Percentiles rank a stretch among this genome's conserved stretches.
Evolutionary conservation across 2,113 vertebrate genomes (phyloP).

Genomic region (Gallinago jamesoni): DNA sequence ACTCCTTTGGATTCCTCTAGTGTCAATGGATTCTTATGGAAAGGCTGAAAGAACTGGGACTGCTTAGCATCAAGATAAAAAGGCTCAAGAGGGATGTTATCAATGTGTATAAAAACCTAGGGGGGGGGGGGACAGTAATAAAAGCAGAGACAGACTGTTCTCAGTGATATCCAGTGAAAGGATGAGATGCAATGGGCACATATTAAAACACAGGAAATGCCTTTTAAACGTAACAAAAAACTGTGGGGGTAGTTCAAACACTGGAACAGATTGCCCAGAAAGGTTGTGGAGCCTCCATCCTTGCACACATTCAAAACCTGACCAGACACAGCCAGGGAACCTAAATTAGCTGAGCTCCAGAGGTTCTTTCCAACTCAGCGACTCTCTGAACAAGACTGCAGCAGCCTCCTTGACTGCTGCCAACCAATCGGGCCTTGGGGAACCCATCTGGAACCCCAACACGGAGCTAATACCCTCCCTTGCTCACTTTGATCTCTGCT

Average conservation of each 20-base stretch:
- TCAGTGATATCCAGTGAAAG: background rate
- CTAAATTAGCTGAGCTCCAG: background rate
- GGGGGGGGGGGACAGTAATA: background rate
- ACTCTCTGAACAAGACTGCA: background rate
- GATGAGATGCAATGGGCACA: background rate
- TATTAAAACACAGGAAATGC: background rate
- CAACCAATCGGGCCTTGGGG: background rate
- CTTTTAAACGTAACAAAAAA: background rate
- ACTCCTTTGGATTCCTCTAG: background rate
- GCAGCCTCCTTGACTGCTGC: background rate
- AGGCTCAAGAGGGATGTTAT: background rate
- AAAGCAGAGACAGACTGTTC: background rate
- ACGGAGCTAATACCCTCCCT: fast-evolving
- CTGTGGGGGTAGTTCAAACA: background rate
- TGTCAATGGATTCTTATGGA: background rate
- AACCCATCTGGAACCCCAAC: background rate
- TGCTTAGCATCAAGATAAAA: background rate
- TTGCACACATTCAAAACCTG: background rate
- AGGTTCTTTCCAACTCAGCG: background rate
- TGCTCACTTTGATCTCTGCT: background rate
- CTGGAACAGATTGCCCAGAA: background rate
- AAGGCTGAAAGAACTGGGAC: background rate
- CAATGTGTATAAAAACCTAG: background rate
- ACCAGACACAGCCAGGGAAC: background rate
- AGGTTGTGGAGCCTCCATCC: background rate